These are phyloP conservation scores for Balaeniceps rex DNA, from an alignment of 2,113 vertebrate species.

Conservation along the genomic window DNA sequence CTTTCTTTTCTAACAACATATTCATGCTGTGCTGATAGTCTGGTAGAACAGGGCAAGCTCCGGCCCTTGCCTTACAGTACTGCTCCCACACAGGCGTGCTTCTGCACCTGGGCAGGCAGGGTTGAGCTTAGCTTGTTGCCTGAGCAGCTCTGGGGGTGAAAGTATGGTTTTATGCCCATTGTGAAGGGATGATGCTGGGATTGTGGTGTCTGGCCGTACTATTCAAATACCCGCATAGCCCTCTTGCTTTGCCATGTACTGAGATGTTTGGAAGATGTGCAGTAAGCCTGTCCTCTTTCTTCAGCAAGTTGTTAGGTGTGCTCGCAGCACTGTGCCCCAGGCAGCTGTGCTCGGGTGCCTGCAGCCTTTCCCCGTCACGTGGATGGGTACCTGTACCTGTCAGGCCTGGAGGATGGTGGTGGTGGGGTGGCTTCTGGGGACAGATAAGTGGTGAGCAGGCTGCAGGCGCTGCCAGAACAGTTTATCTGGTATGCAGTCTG, in stretches of 20 bases:
- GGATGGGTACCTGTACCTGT: background rate
- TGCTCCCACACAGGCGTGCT: background rate
- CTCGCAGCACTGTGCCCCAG: background rate
- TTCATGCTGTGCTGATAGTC: background rate
- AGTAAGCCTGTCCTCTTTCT: background rate
- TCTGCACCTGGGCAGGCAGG: background rate
- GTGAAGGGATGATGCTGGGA: background rate
- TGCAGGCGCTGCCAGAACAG: background rate
- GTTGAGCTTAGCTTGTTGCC: background rate
- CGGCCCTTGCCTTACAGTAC: background rate
- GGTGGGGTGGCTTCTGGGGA: background rate
- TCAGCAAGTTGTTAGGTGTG: background rate
- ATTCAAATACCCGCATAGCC: background rate
- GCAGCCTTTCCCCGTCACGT: background rate
- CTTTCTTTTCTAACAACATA: background rate
- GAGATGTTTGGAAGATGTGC: background rate
- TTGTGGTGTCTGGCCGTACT: background rate
- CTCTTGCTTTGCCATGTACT: background rate
- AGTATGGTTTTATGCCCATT: rapidly evolving
- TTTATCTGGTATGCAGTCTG: background rate
- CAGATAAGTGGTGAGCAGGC: background rate
- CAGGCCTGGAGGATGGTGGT: rapidly evolving
- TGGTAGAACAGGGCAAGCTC: background rate
- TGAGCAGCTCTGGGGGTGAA: background rate
- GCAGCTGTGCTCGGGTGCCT: background rate